Evolutionary conservation across 2,113 vertebrate genomes (phyloP), one percentile per base, ranked within the genome.

Genomic region (Gnathonemus longibarbis): DNA sequence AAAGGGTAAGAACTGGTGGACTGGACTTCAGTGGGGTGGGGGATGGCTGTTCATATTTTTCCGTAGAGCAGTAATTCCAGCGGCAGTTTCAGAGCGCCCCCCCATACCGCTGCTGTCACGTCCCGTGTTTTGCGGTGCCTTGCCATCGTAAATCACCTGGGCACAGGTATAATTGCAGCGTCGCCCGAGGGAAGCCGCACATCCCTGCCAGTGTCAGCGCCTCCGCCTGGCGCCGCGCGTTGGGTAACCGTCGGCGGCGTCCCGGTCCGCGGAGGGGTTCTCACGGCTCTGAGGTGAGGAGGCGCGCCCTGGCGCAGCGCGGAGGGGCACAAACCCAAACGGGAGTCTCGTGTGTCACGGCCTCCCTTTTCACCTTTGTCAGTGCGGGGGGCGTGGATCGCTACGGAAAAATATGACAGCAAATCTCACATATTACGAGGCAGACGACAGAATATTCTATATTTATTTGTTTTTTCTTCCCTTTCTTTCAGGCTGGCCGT

Each of bases 151-250:
- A 90, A 92, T 93, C 89, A 91, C 85, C 88, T 89, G 90, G 45
- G 84, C 80, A 19, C 87, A 88, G 91, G 93, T 94, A 92, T 96
- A 96, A 96, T 97, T 95, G 92, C 93, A 93, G 92, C 95, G 91
- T 27, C 93, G 94, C 95, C 95, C 94, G 19, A 91, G 92, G 96
- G 96, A 93, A 93, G 92, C 93, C 90, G 91, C 89, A 89, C 94
- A 94, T 94, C 87, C 92, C 93, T 92, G 94, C 90, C 93, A 91
- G 95, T 93, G 95, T 94, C 94, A 96, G 96, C 95, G 94, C 95
- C 93, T 91, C 94, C 94, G 94, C 58, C 89, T 95, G 97, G 97
- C 95, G 95, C 96, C 97, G 96, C 91, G 91, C 93, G 91, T 96
- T 96, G 94, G 93, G 95, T 95, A 96, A 96, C 94, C 58, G 88